These are phyloP conservation scores for Aulostomus chinensis DNA, from an alignment of 2,797 vertebrate genomes.

Conservation along the genomic window DNA sequence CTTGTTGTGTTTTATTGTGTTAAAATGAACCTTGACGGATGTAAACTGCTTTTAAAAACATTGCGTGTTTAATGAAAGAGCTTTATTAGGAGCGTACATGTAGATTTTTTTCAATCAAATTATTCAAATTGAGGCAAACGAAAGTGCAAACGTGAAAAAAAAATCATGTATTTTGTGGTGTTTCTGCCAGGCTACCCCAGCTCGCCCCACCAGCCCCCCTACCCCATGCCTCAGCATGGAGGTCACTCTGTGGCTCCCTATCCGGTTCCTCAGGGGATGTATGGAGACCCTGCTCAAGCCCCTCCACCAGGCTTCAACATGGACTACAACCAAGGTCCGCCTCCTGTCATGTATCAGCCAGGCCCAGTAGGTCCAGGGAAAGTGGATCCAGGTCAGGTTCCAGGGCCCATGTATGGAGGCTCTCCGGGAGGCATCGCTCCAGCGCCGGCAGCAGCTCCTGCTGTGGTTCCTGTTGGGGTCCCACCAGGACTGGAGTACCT, in stretches of 20 bases:
- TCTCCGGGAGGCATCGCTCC: slow-evolving; percentile 23
- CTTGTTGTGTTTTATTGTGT: too few species aligned
- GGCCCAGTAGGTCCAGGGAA: slow-evolving; percentile 47
- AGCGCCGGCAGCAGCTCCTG: slow-evolving; percentile 1
- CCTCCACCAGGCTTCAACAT: slow-evolving; percentile 80
- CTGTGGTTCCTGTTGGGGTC: slow-evolving; percentile 66
- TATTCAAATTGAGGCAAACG: background rate
- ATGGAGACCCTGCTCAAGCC: slow-evolving; percentile 69
- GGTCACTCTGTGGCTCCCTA: slow-evolving; percentile 72
- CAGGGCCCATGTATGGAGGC: slow-evolving; percentile 52
- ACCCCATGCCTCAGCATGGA: slow-evolving; percentile 69
- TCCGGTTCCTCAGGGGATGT: slow-evolving; percentile 60
- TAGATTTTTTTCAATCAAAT: too few species aligned
- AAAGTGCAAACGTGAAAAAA: background rate
- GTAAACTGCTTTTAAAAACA: too few species aligned
- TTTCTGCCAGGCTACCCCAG: slow-evolving; percentile 71
- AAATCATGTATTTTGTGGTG: background rate
- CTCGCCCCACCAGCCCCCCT: slow-evolving; percentile 65
- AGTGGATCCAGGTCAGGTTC: slow-evolving; percentile 25
- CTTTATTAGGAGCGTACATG: too few species aligned
- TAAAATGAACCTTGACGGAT: too few species aligned
- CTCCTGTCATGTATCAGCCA: slow-evolving; percentile 77
- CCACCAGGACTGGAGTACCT: slow-evolving; percentile 88
- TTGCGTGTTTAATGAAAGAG: too few species aligned
- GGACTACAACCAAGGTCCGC: slow-evolving; percentile 56